Evolutionary conservation across 2,797 vertebrate genomes (phyloP), one percentile per base, ranked within the genome.

Genomic region (Macroramphosus scolopax): DNA sequence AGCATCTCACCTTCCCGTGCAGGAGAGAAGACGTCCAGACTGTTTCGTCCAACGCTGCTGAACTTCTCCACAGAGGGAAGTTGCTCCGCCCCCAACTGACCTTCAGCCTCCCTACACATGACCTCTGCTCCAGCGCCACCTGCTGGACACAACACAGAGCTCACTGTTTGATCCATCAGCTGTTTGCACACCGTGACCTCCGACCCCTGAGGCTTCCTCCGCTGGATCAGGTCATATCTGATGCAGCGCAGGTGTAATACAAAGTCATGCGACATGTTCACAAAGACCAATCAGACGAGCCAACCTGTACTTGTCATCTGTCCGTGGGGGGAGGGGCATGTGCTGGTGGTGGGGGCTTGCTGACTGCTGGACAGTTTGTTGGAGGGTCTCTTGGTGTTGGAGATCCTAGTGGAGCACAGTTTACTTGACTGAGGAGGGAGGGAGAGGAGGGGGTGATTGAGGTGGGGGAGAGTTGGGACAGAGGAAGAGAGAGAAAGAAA

Each of bases 1-100:
- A 7, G 11, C 1, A 5, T 37, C 80, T 72, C 20, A 91, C 89
- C 89, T 38, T 89, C 88, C 13, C 87, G 80, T 7, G 78, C 71
- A 1, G 96, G 97, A 74, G 97, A 99, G 85, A 99, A 98, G 44
- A 97, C 56, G 63, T 98, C 96, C 79, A 98, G 86, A 74, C 96
- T 98, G 87, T 78, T 93, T 47, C 90, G 88, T 42, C 91, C 80
- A 13, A 91, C 77, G 13, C 78, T 80, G 67, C 84, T 88, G 57
- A 90, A 72, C 76, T 78, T 89, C 41, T 85, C 92, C 42, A 72
- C 35, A 28, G 72, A 57, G n/a, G 71, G 41, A 14, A 37, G 49
- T 1, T 16, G 63, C 29, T 88, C 90, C 0, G 78, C 28, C 47
- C 35, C 86, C 77, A 82, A 91, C 11, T 89, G 90, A 20, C 84